A percentile compares a stretch with the other conserved stretches of the same genome.
These are phyloP conservation scores for Drosophila varians DNA, from an alignment of 1,140 invertebrate genomes.

Conservation along the genomic window DNA sequence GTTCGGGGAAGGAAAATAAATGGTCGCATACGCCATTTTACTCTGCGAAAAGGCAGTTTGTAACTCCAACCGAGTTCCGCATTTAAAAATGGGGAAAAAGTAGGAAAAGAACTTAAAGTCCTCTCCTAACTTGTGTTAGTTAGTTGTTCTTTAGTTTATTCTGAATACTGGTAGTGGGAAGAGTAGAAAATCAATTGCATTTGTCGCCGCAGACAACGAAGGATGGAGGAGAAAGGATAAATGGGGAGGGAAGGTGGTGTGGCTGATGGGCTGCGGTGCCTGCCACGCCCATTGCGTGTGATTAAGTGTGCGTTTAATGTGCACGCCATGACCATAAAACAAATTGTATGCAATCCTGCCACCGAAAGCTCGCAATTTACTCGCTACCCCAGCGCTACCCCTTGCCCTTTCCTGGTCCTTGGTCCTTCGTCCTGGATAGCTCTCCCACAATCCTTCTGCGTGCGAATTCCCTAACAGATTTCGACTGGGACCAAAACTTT, in stretches of 20 bases:
- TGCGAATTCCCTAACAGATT: slow-evolving; percentile 24
- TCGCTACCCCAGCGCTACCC: neutral
- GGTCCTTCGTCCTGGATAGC: neutral
- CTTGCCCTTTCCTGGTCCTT: neutral
- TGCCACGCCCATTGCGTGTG: slow-evolving; percentile 69
- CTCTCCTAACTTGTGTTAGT: neutral
- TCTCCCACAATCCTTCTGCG: slow-evolving; percentile 16
- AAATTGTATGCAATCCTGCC: slow-evolving; percentile 74
- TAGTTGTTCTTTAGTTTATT: neutral
- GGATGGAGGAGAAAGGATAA: neutral
- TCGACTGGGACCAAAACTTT: slow-evolving; percentile 12
- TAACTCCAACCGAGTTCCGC: no score
- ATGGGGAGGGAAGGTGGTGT: no score
- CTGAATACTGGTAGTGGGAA: neutral
- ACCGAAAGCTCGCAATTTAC: slow-evolving; percentile 47
- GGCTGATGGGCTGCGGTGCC: neutral
- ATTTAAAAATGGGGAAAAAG: no score
- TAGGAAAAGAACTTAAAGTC: no score
- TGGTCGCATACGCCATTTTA: neutral
- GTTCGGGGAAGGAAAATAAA: neutral
- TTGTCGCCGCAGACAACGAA: slow-evolving; percentile 61
- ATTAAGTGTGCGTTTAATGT: slow-evolving; percentile 79
- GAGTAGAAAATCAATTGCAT: slow-evolving; percentile 73
- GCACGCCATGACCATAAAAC: slow-evolving; percentile 74
- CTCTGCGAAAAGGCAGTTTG: no score